phyloP scores from a whole-genome alignment of 2,797 vertebrate genomes.

The Ambastaia sidthimunki region DNA sequence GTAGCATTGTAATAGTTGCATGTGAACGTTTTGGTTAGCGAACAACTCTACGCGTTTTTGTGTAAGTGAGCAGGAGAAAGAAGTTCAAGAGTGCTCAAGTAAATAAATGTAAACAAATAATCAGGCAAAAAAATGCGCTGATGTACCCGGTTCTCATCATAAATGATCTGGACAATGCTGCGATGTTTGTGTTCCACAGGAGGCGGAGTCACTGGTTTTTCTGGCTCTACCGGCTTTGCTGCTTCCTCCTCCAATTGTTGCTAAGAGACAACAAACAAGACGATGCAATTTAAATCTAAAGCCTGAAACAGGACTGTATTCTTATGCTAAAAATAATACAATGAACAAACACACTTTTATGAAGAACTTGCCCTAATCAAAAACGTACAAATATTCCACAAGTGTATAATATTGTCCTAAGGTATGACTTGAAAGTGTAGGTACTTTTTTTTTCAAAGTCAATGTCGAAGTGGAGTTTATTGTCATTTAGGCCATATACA shows the following conservation, averaged over 20 bases:
- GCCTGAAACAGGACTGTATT: conserved; percentile 60
- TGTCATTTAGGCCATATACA: too few species aligned
- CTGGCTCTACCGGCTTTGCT: conserved; percentile 96
- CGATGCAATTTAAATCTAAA: conserved; percentile 11
- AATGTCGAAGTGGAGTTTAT: too few species aligned
- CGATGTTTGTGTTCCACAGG: conserved; percentile 99
- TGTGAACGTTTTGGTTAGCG: too few species aligned
- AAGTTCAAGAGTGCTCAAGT: neutral
- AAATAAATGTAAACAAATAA: neutral
- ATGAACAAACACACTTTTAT: conserved; percentile 26
- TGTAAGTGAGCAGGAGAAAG: too few species aligned
- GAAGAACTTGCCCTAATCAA: neutral
- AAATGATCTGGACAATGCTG: conserved; percentile 99
- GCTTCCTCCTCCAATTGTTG: conserved; percentile 99
- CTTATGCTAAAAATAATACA: neutral
- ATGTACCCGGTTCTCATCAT: conserved; percentile 95
- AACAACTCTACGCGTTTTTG: too few species aligned
- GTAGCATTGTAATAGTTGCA: too few species aligned
- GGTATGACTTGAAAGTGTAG: too few species aligned
- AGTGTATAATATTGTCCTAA: too few species aligned
- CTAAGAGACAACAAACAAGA: conserved; percentile 80
- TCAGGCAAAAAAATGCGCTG: conserved; percentile 51
- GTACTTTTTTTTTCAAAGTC: too few species aligned
- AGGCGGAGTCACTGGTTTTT: conserved; percentile 94
- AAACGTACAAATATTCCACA: too few species aligned